Percentiles rank a stretch among this genome's conserved stretches.
phyloP scores from a whole-genome alignment of 2,113 vertebrate species.

The Chinchilla lanigera region DNA sequence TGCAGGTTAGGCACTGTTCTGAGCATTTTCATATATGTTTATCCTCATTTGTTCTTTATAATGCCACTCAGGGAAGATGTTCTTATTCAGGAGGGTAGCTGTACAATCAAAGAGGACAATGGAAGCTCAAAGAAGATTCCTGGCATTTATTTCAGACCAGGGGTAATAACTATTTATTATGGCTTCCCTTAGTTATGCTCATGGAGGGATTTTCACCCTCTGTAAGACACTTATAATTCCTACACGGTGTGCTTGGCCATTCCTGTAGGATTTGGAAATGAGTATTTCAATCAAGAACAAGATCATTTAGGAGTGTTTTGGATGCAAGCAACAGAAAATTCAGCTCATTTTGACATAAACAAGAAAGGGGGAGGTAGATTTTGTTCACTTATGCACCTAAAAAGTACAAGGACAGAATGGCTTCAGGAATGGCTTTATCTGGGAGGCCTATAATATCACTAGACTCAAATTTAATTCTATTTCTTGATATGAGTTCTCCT shows the following conservation, averaged over 20 bases:
- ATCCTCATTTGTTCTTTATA: conserved; percentile 49
- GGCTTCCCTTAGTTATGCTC: conserved; percentile 41
- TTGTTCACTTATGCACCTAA: conserved; percentile 4
- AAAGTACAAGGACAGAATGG: not conserved
- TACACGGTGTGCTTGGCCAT: conserved; percentile 31
- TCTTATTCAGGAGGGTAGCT: conserved; percentile 43
- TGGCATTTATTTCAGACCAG: not conserved
- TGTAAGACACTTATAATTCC: conserved; percentile 13
- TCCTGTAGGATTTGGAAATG: conserved; percentile 28
- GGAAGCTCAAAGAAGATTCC: not conserved
- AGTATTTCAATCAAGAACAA: not conserved
- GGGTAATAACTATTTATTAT: not conserved
- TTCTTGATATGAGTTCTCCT: not conserved
- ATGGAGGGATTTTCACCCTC: not conserved
- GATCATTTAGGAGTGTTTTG: not conserved
- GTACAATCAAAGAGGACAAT: conserved; percentile 4
- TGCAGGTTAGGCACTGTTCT: not conserved
- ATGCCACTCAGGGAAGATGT: not conserved
- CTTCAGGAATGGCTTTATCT: not conserved
- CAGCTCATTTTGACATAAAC: not conserved
- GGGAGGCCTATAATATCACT: not conserved
- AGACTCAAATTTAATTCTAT: not conserved
- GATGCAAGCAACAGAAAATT: conserved; percentile 36
- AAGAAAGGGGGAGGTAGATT: not conserved
- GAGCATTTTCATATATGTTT: conserved; percentile 25